These are phyloP conservation scores for Montifringilla adamsi DNA, from an alignment of 2,113 vertebrate species.

Conservation along the genomic window DNA sequence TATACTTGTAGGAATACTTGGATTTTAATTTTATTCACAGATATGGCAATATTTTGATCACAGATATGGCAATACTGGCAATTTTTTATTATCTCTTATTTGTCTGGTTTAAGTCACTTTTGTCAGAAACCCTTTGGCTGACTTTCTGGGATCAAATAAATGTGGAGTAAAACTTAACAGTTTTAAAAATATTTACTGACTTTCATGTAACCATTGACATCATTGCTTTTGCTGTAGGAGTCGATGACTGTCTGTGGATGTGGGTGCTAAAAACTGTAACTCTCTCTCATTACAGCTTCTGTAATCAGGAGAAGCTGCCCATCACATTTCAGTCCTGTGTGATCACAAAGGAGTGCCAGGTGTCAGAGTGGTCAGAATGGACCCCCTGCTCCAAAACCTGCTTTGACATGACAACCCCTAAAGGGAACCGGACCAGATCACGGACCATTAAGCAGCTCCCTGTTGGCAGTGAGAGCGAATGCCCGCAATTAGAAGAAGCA, in stretches of 20 bases:
- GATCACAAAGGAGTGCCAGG: slow-evolving; percentile 85
- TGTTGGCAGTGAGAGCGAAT: slow-evolving; percentile 79
- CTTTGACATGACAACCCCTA: slow-evolving; percentile 70
- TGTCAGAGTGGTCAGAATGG: slow-evolving; percentile 90
- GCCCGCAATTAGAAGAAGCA: slow-evolving; percentile 81
- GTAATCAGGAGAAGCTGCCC: slow-evolving; percentile 84
- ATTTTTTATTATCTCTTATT: not conserved
- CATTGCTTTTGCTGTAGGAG: not conserved
- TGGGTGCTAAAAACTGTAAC: not conserved
- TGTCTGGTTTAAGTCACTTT: not conserved
- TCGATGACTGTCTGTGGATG: not conserved
- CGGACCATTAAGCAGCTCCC: slow-evolving; percentile 84
- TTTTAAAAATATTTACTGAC: not conserved
- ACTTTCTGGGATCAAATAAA: not conserved
- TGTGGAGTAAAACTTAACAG: not conserved
- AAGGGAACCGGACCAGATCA: slow-evolving; percentile 77
- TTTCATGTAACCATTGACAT: not conserved
- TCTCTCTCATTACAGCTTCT: slow-evolving; percentile 78
- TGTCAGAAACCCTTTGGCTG: not conserved
- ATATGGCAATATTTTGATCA: not conserved
- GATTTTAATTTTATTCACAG: not conserved
- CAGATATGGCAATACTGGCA: not conserved
- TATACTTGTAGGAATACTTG: not conserved
- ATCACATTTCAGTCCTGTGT: slow-evolving; percentile 91
- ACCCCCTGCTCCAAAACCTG: slow-evolving; percentile 87